These are phyloP conservation scores for Latrodectus elegans DNA, from an alignment of 2,888 invertebrate species.

Conservation along the genomic window DNA sequence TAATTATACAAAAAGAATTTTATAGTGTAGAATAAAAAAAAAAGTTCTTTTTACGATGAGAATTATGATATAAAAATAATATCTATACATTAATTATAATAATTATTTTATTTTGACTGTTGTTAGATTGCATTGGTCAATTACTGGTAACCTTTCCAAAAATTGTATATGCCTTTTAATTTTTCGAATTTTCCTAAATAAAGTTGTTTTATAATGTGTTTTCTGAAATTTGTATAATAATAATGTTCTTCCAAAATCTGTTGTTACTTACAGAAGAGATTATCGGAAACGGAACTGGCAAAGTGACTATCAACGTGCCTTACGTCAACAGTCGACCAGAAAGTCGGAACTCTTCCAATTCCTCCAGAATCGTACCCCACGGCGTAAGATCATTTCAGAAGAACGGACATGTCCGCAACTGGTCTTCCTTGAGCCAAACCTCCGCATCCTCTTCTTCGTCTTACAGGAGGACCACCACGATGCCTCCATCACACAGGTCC, in stretches of 20 bases:
- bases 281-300: constrained; percentile 59
- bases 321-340: constrained; percentile 41
- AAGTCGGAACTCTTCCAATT: constrained; percentile 50
- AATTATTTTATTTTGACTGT: no score
- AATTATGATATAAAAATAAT: no score
- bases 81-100: no score
- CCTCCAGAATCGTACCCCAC: constrained; percentile 40
- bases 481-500: constrained; percentile 9
- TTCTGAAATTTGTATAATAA: not conserved
- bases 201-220: no score
- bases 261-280: constrained; percentile 24
- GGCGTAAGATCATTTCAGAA: constrained; percentile 63
- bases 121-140: no score
- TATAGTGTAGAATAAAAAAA: no score
- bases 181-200: no score
- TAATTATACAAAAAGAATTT: no score
- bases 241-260: not conserved
- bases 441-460: constrained; percentile 57
- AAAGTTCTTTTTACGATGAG: no score
- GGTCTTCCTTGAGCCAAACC: constrained; percentile 67
- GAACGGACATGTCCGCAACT: constrained; percentile 63
- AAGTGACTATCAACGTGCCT: constrained; percentile 62
- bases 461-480: constrained; percentile 21
- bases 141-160: no score
- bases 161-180: no score